Base-by-base conservation (phyloP, 2,797 vertebrate genomes). In the Lateolabrax maculatus region DNA sequence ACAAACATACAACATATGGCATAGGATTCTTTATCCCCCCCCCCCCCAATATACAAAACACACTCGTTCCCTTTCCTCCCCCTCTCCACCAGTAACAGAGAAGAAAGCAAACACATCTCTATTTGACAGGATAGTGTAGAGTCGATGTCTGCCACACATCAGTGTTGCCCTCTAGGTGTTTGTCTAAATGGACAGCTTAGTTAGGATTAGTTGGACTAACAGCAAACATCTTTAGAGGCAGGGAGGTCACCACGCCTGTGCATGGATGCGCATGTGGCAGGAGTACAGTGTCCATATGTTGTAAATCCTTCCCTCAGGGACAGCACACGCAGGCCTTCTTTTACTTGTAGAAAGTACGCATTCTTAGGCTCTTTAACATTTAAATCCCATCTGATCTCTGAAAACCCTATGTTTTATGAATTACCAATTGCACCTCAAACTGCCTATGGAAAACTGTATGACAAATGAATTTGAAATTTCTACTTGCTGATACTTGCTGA, bases 251-350 rank as follows among this genome's bases (percentile, higher is more conserved):
- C 89, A 89, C 71, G 55, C 27, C 61, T 76, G 89, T 65, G 88
- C 88, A 89, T 85, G 92, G 87, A 81, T 75, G 81, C 68, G 76
- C 90, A 90, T 92, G 91, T 88, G 88, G 78, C 77, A 43, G 64
- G 73, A 85, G 75, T 89, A 90, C 91, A 90, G 90, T 89, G 91
- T 91, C 93, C 93, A 94, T 94, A 94, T 93, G 94, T 87, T 89
- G 83, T 71, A 84, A 91, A 91, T 91, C 88, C 79, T 87, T 85
- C 82, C 85, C 84, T 70, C 27, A 52, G 86, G 90, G 83, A 71
- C n/a, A 46, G 82, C 67, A 65, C 79, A 65, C 19, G 41, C 63
- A 70, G 43, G 36, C 27, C 27, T 62, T 52, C 44, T 79, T 70
- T 37, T 25, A 63, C 55, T 3, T 18, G n/a, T 18, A 43, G 41